phyloP scores from a whole-genome alignment of 2,888 invertebrate genomes.

The Gibbula magus region DNA sequence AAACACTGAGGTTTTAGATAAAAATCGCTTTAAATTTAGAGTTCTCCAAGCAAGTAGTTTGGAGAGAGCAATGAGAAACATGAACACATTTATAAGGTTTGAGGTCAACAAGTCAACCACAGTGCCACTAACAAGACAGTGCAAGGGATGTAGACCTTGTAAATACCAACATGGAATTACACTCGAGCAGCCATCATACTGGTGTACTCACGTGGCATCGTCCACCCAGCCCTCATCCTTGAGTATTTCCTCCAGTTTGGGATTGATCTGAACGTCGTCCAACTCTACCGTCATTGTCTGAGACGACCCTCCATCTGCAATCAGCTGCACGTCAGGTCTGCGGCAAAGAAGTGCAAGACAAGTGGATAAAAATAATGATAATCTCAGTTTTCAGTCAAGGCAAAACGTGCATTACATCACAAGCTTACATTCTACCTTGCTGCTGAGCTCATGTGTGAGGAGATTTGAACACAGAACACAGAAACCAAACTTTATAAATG shows the following conservation, averaged over 20 bases:
- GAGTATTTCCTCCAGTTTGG: slow-evolving; percentile 80
- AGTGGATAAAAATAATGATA: neutral
- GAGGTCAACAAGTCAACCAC: no score
- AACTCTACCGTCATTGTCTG: slow-evolving; percentile 76
- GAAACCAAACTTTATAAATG: no score
- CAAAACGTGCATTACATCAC: neutral
- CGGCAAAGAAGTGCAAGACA: slow-evolving; percentile 37
- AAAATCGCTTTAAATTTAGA: no score
- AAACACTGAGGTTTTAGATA: no score
- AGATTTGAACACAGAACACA: neutral
- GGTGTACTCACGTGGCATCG: slow-evolving; percentile 79
- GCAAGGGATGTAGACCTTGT: no score
- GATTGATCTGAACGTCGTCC: slow-evolving; percentile 78
- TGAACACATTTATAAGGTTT: no score
- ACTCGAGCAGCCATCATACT: neutral
- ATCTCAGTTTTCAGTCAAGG: neutral
- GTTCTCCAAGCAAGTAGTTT: no score
- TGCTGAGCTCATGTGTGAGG: neutral
- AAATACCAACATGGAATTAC: no score
- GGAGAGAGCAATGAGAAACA: no score
- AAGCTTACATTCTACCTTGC: neutral
- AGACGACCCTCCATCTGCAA: slow-evolving; percentile 73
- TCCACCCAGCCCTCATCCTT: slow-evolving; percentile 83
- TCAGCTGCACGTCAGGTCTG: slow-evolving; percentile 79
- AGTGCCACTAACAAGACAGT: no score